These are phyloP conservation scores for Lepilemur septentrionalis DNA, from an alignment of 2,797 vertebrate species.

Conservation along the genomic window DNA sequence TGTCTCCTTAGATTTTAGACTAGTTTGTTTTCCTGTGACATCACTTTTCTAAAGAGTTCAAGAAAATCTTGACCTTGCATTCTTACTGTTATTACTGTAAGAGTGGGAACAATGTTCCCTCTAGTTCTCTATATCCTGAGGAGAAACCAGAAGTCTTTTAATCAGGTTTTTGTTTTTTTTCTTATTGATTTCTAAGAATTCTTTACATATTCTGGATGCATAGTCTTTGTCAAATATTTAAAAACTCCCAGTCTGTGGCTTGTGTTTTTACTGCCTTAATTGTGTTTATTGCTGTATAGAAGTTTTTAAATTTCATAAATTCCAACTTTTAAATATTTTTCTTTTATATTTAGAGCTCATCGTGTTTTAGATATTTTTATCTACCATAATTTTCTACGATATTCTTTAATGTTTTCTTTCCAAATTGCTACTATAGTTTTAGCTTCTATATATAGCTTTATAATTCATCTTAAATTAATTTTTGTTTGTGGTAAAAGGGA, in stretches of 20 bases:
- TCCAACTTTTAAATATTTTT: not conserved
- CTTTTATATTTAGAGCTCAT: not conserved
- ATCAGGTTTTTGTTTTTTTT: not conserved
- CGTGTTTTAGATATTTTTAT: not conserved
- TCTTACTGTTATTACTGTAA: not conserved
- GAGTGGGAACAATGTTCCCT: not conserved
- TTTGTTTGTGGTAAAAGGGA: not conserved
- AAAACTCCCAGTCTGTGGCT: not conserved
- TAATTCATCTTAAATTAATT: not conserved
- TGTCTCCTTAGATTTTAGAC: not conserved
- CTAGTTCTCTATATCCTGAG: not conserved
- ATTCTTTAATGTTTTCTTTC: not conserved
- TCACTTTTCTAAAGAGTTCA: not conserved
- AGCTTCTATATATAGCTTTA: not conserved
- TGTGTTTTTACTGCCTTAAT: not conserved
- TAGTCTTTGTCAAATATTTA: not conserved
- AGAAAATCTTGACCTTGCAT: not conserved
- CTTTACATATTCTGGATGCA: not conserved
- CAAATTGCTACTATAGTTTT: not conserved
- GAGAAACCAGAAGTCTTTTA: not conserved
- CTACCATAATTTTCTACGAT: not conserved
- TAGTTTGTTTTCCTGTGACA: not conserved
- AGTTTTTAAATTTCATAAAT: not conserved
- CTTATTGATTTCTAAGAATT: not conserved
- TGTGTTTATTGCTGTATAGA: not conserved